Base-by-base conservation (phyloP, 2,113 vertebrate genomes). In the Sinosuthora webbiana region DNA sequence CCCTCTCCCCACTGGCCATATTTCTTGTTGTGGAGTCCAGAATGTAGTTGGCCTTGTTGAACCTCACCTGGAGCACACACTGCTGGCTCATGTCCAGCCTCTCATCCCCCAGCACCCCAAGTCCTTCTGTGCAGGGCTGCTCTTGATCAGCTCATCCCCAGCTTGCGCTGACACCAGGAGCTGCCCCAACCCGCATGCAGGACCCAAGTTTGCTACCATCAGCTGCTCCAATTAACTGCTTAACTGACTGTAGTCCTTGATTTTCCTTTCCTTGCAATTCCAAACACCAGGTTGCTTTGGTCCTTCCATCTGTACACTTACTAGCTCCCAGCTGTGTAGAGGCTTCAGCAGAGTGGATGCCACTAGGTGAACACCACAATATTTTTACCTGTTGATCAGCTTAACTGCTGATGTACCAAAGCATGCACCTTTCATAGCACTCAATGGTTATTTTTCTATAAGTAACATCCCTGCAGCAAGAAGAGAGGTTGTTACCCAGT, bases 1-100 rank as follows among this genome's bases (percentile, higher is more conserved):
- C 18, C 47, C 47, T 28, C 5, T 6, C 9, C 13, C 15, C 15
- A 10, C 47, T 68, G 53, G 21, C n/a, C 42, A 68, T 0, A 0
- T 19, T 87, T 21, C 31, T 55, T 27, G 9, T 45, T 15, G 20
- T 13, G 49, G 12, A 45, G 37, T 15, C 42, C 59, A 79, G 44
- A 60, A 25, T 4, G 17, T 0, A 9, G 12, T 1, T 42, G n/a
- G 39, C 44, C 15, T 37, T 52, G 23, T 25, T 53, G 25, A 42
- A 37, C n/a, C 55, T 25, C 0, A 7, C 31, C 52, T 42, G 50
- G 31, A 74, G 44, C 1, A 1, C 23, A 53, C 20, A 31, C 7
- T n/a, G 14, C 11, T 18, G 2, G 23, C 9, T 83, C 62, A 15
- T 5, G 35, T 23, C 41, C 65, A 73, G 47, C 44, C 67, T 53